A percentile compares a stretch with the other conserved stretches of the same genome.
These are phyloP conservation scores for Apotomis turbidana DNA, from an alignment of 2,888 invertebrate species.

Conservation along the genomic window DNA sequence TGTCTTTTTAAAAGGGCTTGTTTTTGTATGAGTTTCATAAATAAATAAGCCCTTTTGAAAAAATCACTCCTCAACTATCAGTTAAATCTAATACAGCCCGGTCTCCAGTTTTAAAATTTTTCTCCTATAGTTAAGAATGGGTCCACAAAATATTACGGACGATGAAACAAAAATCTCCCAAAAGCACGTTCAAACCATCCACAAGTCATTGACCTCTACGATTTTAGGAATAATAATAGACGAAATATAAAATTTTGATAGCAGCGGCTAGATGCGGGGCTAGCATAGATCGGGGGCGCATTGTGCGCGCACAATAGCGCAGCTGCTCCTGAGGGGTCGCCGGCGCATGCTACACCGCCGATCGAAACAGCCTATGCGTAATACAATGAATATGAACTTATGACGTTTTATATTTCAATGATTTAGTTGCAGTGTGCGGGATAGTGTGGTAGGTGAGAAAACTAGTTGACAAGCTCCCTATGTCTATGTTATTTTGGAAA, in stretches of 20 bases:
- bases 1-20: too few species aligned
- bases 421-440: slow-evolving; percentile 19
- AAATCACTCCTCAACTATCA: too few species aligned
- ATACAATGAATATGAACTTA: neutral
- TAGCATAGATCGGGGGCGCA: slow-evolving; percentile 57
- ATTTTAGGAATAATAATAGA: slow-evolving; percentile 39
- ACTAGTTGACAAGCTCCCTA: slow-evolving; percentile 23
- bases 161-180: neutral
- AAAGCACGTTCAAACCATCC: slow-evolving; percentile 10
- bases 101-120: neutral
- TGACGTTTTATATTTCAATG: slow-evolving; percentile 10
- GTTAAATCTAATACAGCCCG: neutral
- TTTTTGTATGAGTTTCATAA: too few species aligned
- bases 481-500: slow-evolving; percentile 27
- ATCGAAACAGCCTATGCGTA: neutral
- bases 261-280: slow-evolving; percentile 44
- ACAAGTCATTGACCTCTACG: slow-evolving; percentile 35
- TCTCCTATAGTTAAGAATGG: neutral
- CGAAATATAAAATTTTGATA: slow-evolving; percentile 28
- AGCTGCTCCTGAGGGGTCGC: slow-evolving; percentile 36
- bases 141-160: neutral
- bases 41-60: too few species aligned
- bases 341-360: neutral
- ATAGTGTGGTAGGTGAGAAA: slow-evolving; percentile 29
- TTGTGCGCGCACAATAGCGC: slow-evolving; percentile 53